These are phyloP conservation scores for Agapostemon virescens DNA, from an alignment of 2,888 invertebrate genomes.

Conservation along the genomic window DNA sequence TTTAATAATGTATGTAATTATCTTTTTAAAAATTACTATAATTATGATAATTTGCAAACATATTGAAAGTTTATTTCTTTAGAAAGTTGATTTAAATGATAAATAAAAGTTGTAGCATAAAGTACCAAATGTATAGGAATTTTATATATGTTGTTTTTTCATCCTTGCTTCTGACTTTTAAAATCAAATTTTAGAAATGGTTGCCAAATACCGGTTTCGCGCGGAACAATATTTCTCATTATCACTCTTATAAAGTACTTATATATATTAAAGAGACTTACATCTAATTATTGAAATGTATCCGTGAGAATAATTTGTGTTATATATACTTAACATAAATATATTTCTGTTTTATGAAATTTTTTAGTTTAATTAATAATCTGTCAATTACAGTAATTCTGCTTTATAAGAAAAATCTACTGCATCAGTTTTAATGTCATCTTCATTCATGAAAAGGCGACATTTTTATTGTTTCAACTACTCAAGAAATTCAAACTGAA, in stretches of 20 bases:
- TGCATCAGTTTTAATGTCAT: constrained; percentile 26
- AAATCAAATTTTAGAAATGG: constrained; percentile 66
- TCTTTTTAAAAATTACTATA: not conserved
- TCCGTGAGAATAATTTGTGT: constrained; percentile 15
- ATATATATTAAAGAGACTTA: not conserved
- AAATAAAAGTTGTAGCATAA: not conserved
- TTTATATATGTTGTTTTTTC: not conserved
- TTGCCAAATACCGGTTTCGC: constrained; percentile 43
- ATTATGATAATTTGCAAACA: not conserved
- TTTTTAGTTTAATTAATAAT: not conserved
- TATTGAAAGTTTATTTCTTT: not conserved
- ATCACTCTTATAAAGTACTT: constrained; percentile 29
- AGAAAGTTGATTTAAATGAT: not conserved
- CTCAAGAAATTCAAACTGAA: not conserved
- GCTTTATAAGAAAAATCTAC: not conserved
- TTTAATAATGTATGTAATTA: not conserved
- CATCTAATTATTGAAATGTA: constrained; percentile 25
- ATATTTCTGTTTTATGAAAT: not conserved
- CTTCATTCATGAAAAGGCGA: not conserved
- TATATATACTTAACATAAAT: constrained; percentile 5
- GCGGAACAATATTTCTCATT: constrained; percentile 35
- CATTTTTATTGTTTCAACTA: constrained; percentile 13
- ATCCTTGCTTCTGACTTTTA: constrained; percentile 46
- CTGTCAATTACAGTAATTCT: not conserved
- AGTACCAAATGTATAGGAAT: not conserved